Percentiles rank a stretch among this genome's conserved stretches.
Conservation (phyloP, 2,797 vertebrate species). For the Urophycis tenuis region DNA sequence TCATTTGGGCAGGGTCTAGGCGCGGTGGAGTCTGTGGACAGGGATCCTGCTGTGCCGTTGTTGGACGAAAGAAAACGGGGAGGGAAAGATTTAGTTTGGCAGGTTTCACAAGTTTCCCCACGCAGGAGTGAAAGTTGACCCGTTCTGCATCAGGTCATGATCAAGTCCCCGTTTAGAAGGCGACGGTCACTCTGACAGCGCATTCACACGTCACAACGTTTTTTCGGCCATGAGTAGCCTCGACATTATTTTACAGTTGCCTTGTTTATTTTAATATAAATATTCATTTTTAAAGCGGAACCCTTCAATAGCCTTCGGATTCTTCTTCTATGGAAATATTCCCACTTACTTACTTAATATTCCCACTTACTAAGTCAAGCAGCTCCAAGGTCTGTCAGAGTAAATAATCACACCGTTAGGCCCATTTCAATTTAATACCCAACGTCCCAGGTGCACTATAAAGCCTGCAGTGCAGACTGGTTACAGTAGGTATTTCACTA, state of each 20-base stretch:
- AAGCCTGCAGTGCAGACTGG: not conserved
- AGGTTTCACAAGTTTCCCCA: conserved; percentile 46
- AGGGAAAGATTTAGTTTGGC: conserved; percentile 40
- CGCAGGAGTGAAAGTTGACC: conserved; percentile 25
- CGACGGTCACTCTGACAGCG: not conserved
- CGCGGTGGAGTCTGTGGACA: conserved; percentile 51
- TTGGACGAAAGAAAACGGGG: conserved; percentile 43
- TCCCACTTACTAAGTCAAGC: not conserved
- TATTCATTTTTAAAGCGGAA: not conserved
- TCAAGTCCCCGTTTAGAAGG: not conserved
- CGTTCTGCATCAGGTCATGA: conserved; percentile 14
- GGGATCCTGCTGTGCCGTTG: conserved; percentile 42
- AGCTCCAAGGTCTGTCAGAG: not conserved
- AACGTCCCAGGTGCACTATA: not conserved
- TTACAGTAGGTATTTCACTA: not conserved
- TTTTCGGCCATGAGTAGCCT: not conserved
- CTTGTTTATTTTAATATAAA: not conserved
- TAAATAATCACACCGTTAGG: not conserved
- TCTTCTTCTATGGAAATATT: not conserved
- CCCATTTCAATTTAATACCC: not conserved
- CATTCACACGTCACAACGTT: not conserved
- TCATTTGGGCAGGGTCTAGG: conserved; percentile 36
- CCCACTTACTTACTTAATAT: not conserved
- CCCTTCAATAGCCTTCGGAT: not conserved
- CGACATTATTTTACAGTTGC: not conserved